These are phyloP conservation scores for Elephas maximus DNA, from an alignment of 2,113 vertebrate genomes.

Conservation along the genomic window DNA sequence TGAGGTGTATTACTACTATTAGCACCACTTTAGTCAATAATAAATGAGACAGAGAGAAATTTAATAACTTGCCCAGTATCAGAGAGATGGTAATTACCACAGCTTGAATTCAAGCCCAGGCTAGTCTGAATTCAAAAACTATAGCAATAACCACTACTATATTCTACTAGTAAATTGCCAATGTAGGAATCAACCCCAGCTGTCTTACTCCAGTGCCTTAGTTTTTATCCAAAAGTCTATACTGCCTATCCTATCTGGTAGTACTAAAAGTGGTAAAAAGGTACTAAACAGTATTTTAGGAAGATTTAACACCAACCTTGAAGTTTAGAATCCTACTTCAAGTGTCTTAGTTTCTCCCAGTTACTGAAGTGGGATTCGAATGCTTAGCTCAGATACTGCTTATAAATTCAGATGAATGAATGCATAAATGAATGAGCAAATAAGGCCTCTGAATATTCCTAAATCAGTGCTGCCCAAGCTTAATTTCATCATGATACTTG, in stretches of 20 bases:
- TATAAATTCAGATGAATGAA: slow-evolving; percentile 5
- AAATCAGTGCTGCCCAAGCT: not conserved
- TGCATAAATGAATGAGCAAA: not conserved
- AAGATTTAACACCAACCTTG: not conserved
- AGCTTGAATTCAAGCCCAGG: not conserved
- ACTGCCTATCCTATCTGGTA: not conserved
- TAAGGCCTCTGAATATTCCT: not conserved
- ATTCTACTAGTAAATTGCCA: not conserved
- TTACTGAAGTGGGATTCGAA: not conserved
- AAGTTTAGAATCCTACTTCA: not conserved
- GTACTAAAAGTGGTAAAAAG: not conserved
- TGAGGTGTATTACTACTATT: not conserved
- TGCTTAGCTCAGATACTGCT: not conserved
- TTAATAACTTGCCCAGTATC: not conserved
- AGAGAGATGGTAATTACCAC: not conserved
- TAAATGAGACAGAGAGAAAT: not conserved
- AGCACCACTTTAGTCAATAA: not conserved
- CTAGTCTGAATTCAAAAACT: not conserved
- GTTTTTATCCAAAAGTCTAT: not conserved
- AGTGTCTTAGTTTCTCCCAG: not conserved
- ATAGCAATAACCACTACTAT: not conserved
- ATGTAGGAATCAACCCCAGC: not conserved
- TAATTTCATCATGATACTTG: not conserved
- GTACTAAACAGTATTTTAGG: not conserved
- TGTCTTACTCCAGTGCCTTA: not conserved